A percentile compares a stretch with the other conserved stretches of the same genome.
Evolutionary conservation across 2,113 vertebrate genomes (phyloP).

Genomic region (Strix uralensis): DNA sequence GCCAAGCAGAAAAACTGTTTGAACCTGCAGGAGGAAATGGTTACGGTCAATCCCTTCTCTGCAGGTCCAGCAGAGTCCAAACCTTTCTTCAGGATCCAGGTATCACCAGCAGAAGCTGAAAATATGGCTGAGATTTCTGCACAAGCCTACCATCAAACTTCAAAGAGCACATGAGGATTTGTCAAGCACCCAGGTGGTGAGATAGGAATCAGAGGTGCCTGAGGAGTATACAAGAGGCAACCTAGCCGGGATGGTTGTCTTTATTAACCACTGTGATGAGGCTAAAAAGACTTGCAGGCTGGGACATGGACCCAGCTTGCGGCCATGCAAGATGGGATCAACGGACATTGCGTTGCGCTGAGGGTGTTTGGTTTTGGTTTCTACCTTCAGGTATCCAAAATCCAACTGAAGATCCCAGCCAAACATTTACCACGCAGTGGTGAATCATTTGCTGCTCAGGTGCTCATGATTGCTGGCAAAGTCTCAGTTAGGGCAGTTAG

Average conservation of each 20-base stretch:
- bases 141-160: not conserved
- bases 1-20: conserved; percentile 67
- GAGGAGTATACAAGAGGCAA: not conserved
- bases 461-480: not conserved
- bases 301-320: rapidly evolving
- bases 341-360: rapidly evolving
- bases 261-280: not conserved
- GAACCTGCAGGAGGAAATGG: conserved; percentile 36
- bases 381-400: not conserved
- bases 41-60: conserved; percentile 60
- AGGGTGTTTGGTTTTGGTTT: not conserved
- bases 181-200: not conserved
- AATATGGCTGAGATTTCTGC: not conserved
- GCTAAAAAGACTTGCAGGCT: not conserved
- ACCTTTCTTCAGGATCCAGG: conserved; percentile 78
- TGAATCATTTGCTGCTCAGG: not conserved
- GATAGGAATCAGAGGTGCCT: not conserved
- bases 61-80: conserved; percentile 70
- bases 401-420: not conserved
- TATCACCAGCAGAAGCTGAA: not conserved
- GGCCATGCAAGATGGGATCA: rapidly evolving
- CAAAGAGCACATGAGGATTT: not conserved
- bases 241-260: not conserved
- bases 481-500: not conserved
- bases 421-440: not conserved